These are phyloP conservation scores for Neosilurus mollespiculum DNA, from an alignment of 2,797 vertebrate species.

Conservation along the genomic window DNA sequence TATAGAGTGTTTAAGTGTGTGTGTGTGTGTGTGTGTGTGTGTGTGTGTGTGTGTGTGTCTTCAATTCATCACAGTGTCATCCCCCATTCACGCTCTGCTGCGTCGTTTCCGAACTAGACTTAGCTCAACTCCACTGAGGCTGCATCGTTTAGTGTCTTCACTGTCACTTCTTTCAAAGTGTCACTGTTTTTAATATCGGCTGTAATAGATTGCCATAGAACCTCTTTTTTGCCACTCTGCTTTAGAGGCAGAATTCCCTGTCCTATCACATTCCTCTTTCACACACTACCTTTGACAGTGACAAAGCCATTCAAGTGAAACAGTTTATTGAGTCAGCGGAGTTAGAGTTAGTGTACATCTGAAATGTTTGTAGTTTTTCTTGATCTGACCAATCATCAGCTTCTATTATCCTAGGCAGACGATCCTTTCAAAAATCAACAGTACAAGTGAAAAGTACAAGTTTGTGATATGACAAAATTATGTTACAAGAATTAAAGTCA, in stretches of 20 bases:
- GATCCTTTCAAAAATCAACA: not conserved
- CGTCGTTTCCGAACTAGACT: not conserved
- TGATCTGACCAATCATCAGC: not conserved
- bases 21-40: not conserved
- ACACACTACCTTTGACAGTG: not conserved
- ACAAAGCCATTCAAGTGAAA: not conserved
- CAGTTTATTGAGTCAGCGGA: not conserved
- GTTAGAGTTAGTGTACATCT: not conserved
- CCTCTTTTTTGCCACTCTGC: not conserved
- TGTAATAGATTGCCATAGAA: not conserved
- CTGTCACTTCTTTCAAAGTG: not conserved
- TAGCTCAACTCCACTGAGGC: conserved; percentile 16
- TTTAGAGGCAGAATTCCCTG: not conserved
- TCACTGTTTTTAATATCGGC: not conserved
- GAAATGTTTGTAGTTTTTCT: not conserved
- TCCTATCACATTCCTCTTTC: not conserved
- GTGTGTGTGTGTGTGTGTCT: not conserved
- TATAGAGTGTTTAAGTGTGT: no score
- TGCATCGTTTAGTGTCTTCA: conserved; percentile 6
- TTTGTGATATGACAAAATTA: not conserved
- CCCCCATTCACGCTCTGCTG: conserved; percentile 18
- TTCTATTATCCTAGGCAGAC: not conserved
- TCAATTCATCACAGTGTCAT: conserved; percentile 23
- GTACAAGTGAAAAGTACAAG: not conserved
- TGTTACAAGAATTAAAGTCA: not conserved